Evolutionary conservation across 2,113 vertebrate species (phyloP), one percentile per base, ranked within the genome.

Genomic region (Astatotilapia flaviijosephi): DNA sequence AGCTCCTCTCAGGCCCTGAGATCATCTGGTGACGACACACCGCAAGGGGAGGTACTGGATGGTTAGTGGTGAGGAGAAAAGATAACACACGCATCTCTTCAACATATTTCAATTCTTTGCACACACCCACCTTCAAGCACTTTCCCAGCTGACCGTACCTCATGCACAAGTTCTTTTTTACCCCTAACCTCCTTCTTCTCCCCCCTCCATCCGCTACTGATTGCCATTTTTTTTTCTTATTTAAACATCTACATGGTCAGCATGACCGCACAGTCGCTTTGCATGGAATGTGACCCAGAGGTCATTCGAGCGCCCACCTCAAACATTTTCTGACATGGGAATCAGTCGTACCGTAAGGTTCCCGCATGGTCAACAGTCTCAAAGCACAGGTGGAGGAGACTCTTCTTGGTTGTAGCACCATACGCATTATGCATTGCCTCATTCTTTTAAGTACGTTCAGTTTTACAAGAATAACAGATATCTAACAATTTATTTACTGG

Each of bases 61-160:
- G 87, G 77, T 83, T 91, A 90, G 91, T 88, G 91, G 93, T 51
- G 89, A 95, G 94, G 94, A 95, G 95, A 96, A 97, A 94, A 95
- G 95, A 96, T 93, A 96, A 96, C 95, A 95, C 92, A 89, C 94
- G 84, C 83, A 79, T 93, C 93, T 94, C 94, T 88, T 91, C 88
- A 90, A 95, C 70, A 89, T 93, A 95, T 96, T 96, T 94, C 93
- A 95, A 92, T 88, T 83, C 68, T 80, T 88, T 90, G 70, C 86
- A 87, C 92, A 93, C 94, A 89, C 92, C 79, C 92, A 93, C 85
- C 86, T 84, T 80, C 62, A 73, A 56, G 77, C 90, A 70, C 87
- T 92, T 88, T 93, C 92, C 91, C 93, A 93, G 92, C 90, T 92
- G 91, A 92, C 83, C 89, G 9, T 70, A 83, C 83, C 83, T 92